phyloP scores from a whole-genome alignment of 2,888 invertebrate genomes.

The Phasia obesa region DNA sequence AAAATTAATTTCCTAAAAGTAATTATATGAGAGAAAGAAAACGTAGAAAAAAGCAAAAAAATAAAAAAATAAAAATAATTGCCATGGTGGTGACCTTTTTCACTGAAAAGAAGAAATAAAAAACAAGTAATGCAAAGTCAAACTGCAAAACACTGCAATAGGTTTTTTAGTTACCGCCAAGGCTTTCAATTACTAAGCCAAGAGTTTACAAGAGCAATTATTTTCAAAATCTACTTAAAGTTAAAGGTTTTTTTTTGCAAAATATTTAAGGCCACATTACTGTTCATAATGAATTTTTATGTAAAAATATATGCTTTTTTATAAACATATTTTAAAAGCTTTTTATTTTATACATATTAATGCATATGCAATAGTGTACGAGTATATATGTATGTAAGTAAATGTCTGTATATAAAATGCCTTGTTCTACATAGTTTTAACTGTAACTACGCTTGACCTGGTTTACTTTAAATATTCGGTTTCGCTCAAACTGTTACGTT shows the following conservation, averaged over 20 bases:
- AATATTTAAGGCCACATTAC: slow-evolving; percentile 1
- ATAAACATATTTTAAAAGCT: not conserved
- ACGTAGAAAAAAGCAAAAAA: not conserved
- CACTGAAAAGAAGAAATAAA: not conserved
- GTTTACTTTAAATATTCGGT: slow-evolving; percentile 69
- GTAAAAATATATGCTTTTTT: slow-evolving; percentile 2
- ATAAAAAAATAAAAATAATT: slow-evolving; percentile 46
- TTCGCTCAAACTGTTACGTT: slow-evolving; percentile 20
- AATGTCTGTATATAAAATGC: slow-evolving; percentile 27
- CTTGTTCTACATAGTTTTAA: slow-evolving; percentile 66
- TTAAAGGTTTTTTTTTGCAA: slow-evolving; percentile 3
- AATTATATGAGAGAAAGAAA: slow-evolving; percentile 9
- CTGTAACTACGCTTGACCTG: slow-evolving; percentile 72
- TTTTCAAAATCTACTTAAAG: slow-evolving; percentile 27
- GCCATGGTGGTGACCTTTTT: slow-evolving; percentile 51
- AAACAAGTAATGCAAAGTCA: slow-evolving; percentile 25
- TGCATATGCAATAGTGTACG: too few relatives aligned
- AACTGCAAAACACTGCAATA: slow-evolving; percentile 3
- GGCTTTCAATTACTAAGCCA: slow-evolving; percentile 54
- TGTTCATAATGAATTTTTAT: slow-evolving; percentile 17
- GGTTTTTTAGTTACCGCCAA: slow-evolving; percentile 22
- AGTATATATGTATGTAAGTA: not conserved
- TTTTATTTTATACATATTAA: not conserved
- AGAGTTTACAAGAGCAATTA: slow-evolving; percentile 22
- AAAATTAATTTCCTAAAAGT: slow-evolving; percentile 43